Conservation (phyloP, 2,113 vertebrate genomes). For the Myotis yumanensis region DNA sequence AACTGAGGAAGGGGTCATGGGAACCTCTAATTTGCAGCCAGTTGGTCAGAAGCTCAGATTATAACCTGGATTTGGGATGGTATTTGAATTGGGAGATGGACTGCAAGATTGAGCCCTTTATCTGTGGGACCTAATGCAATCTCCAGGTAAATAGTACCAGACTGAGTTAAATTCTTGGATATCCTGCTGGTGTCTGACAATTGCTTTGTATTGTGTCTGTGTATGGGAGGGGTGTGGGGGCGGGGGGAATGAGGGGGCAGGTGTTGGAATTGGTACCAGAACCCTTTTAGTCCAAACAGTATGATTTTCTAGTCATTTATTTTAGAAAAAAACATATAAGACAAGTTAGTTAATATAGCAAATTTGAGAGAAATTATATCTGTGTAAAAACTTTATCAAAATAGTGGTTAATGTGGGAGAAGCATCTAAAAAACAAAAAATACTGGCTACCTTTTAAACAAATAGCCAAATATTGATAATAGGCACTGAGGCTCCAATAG, state of each 20-base stretch:
- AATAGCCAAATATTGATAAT: neutral
- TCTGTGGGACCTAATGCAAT: neutral
- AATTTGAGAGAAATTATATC: neutral
- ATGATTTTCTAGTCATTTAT: neutral
- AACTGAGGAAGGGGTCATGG: neutral
- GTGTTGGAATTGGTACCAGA: neutral
- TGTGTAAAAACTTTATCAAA: neutral
- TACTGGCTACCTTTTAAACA: neutral
- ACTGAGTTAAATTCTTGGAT: neutral
- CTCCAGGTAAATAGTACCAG: neutral
- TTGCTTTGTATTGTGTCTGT: neutral
- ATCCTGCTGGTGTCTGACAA: neutral
- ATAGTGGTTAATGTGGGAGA: neutral
- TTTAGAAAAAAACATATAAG: neutral
- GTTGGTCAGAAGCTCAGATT: neutral
- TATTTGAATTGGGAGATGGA: neutral
- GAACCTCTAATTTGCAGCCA: neutral
- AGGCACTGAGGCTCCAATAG: neutral
- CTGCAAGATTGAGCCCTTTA: neutral
- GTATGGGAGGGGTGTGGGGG: no score
- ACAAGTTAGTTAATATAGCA: neutral
- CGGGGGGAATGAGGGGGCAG: no score
- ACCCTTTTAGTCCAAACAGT: neutral
- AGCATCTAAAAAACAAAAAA: neutral
- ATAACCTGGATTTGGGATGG: neutral